A percentile compares a stretch with the other conserved stretches of the same genome.
phyloP scores from a whole-genome alignment of 2,888 invertebrate genomes.

The Tyria jacobaeae region DNA sequence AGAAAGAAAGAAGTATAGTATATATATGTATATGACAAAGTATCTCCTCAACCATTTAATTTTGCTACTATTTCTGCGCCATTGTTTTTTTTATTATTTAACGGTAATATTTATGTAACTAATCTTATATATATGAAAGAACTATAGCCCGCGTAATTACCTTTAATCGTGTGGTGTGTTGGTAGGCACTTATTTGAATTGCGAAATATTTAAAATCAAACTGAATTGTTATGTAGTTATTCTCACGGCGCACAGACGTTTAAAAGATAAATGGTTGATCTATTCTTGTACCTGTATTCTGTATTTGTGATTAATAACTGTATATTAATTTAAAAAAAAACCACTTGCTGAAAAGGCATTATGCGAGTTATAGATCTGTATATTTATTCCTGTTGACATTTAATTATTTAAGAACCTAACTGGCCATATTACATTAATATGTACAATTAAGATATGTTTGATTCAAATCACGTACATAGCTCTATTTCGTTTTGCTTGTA shows the following conservation, averaged over 20 bases:
- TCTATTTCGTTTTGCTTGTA: slow-evolving; percentile 45
- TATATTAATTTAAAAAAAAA: not conserved
- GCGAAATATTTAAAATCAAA: not conserved
- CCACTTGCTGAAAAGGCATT: not conserved
- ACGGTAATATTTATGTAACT: slow-evolving; percentile 29
- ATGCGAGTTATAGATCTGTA: slow-evolving; percentile 11
- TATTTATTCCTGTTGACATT: slow-evolving; percentile 41
- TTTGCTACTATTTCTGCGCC: slow-evolving; percentile 50
- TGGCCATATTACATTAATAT: slow-evolving; percentile 46
- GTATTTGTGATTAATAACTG: not conserved
- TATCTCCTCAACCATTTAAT: slow-evolving; percentile 44
- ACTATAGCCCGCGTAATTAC: slow-evolving; percentile 8
- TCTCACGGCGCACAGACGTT: not conserved
- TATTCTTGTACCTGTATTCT: no score
- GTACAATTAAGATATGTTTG: slow-evolving; percentile 29
- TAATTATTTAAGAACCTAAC: slow-evolving; percentile 44
- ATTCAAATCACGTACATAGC: slow-evolving; percentile 33
- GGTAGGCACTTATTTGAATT: not conserved
- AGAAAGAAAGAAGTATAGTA: slow-evolving; percentile 36
- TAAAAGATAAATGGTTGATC: not conserved
- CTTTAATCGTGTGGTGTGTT: not conserved
- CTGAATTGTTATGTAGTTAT: not conserved
- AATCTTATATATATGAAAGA: slow-evolving; percentile 12
- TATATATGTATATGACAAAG: slow-evolving; percentile 33
- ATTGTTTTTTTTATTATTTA: slow-evolving; percentile 52